Evolutionary conservation across 2,888 invertebrate genomes (phyloP).

Genomic region (Lucinisca nassula): DNA sequence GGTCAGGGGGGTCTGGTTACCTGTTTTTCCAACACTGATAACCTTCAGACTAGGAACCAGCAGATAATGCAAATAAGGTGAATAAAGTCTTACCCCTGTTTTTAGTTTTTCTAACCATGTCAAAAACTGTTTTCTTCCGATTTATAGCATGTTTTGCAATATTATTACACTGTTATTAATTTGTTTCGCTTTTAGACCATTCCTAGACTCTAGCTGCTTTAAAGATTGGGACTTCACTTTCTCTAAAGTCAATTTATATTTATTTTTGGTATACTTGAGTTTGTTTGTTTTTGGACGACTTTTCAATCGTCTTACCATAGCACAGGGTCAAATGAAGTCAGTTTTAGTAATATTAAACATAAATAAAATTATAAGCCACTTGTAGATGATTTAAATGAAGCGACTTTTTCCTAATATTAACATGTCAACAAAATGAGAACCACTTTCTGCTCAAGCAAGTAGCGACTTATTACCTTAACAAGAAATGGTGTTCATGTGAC

Average conservation of each 20-base stretch:
- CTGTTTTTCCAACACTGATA: too few species aligned
- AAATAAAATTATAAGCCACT: background rate
- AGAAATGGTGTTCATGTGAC: too few species aligned
- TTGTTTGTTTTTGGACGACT: background rate
- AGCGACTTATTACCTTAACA: too few species aligned
- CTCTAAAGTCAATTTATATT: constrained; percentile 35
- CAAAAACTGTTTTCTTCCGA: background rate
- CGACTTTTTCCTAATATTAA: too few species aligned
- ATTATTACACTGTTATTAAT: background rate
- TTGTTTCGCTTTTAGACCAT: background rate
- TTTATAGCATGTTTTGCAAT: constrained; percentile 12
- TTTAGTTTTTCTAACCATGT: background rate
- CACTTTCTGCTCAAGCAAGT: too few species aligned
- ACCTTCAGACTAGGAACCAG: too few species aligned
- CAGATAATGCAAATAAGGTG: too few species aligned
- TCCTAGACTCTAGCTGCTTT: background rate
- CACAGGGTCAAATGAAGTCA: background rate
- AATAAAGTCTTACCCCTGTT: background rate
- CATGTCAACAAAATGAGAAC: too few species aligned
- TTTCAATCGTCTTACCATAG: background rate
- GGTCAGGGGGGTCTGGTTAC: too few species aligned
- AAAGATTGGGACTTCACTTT: constrained; percentile 20
- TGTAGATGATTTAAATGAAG: too few species aligned
- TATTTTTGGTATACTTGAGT: constrained; percentile 37
- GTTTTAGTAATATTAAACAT: background rate